These are phyloP conservation scores for Serinus canaria DNA, from an alignment of 2,113 vertebrate species.

Conservation along the genomic window DNA sequence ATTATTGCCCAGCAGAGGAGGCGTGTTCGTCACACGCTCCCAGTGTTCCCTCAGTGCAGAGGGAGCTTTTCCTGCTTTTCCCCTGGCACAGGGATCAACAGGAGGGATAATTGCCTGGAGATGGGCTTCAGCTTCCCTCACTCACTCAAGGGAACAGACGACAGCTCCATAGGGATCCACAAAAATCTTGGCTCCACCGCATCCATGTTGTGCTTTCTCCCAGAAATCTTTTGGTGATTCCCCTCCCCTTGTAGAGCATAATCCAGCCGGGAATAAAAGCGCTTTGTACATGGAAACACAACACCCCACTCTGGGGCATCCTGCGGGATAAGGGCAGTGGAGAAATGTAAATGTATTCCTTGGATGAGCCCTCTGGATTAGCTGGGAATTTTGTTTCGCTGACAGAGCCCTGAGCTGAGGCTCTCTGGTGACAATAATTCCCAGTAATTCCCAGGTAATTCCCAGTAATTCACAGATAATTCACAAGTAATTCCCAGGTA, in stretches of 20 bases:
- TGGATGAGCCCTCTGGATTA: constrained; percentile 18
- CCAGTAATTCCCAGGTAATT: neutral
- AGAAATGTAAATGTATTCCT: constrained; percentile 13
- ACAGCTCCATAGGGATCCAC: neutral
- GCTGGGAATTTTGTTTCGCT: neutral
- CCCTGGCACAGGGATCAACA: neutral
- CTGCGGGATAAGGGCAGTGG: neutral
- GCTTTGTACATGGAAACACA: neutral
- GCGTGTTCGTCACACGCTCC: neutral
- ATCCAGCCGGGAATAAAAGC: neutral
- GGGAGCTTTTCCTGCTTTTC: neutral
- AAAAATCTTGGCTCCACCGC: neutral
- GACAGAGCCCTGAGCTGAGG: neutral
- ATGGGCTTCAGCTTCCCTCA: neutral
- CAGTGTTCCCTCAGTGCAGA: no score
- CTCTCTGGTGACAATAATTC: neutral
- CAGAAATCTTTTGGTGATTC: neutral
- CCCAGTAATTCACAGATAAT: neutral
- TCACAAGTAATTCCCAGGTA: neutral
- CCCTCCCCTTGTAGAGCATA: neutral
- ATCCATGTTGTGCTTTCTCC: neutral
- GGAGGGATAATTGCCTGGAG: neutral
- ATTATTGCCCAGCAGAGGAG: no score
- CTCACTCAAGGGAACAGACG: neutral
- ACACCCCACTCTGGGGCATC: neutral